phyloP scores from a whole-genome alignment of 2,797 vertebrate species.

The Gallinago solitaria region DNA sequence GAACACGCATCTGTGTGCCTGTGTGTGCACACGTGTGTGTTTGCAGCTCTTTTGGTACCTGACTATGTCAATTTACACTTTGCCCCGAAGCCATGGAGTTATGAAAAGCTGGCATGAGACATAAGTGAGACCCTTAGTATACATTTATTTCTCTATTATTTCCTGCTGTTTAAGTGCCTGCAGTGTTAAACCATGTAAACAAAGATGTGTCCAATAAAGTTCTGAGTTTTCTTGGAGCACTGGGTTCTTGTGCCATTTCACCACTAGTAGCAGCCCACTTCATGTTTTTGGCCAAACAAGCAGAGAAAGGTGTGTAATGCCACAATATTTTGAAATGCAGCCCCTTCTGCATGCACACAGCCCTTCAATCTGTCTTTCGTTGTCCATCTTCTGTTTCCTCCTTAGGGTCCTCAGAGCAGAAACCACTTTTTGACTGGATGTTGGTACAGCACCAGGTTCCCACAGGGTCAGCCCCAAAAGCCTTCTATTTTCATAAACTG shows the following conservation, averaged over 20 bases:
- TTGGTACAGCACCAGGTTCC: not conserved
- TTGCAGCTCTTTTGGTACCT: not conserved
- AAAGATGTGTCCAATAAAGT: not conserved
- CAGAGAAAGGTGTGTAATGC: not conserved
- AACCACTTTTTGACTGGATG: not conserved
- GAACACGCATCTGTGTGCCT: accelerated
- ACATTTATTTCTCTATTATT: not conserved
- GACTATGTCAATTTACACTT: not conserved
- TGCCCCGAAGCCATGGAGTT: not conserved
- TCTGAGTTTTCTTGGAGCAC: not conserved
- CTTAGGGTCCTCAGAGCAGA: not conserved
- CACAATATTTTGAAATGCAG: not conserved
- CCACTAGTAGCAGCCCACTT: not conserved
- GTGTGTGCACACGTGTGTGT: not conserved
- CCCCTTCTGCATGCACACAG: not conserved
- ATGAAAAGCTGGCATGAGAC: not conserved
- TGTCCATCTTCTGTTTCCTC: not conserved
- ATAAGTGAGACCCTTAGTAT: not conserved
- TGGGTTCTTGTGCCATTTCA: not conserved
- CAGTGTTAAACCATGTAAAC: not conserved
- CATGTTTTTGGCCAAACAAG: not conserved
- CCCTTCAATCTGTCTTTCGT: not conserved
- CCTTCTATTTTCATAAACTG: not conserved
- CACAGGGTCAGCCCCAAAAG: not conserved
- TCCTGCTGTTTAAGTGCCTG: not conserved